These are phyloP conservation scores for Nudaria mundana DNA, from an alignment of 2,888 invertebrate genomes.

Conservation along the genomic window DNA sequence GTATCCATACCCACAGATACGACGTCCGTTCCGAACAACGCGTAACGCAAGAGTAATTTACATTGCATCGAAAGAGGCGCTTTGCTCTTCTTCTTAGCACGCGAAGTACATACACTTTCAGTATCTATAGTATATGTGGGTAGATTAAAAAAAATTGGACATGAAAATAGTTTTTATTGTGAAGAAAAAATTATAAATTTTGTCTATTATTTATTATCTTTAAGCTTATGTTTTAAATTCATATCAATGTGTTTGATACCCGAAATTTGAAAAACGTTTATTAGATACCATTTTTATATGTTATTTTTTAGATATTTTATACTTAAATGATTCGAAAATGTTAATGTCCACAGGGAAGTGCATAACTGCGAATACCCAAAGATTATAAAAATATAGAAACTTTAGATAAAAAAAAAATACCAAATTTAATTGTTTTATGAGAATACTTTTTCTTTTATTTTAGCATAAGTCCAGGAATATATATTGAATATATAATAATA, in stretches of 20 bases:
- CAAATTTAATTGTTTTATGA: slow-evolving; percentile 32
- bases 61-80: no score
- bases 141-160: no score
- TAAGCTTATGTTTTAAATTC: background rate
- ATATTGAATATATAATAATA: slow-evolving; percentile 24
- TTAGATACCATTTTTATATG: slow-evolving; percentile 1
- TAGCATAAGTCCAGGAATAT: slow-evolving; percentile 41
- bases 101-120: no score
- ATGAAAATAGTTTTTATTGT: no score
- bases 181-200: no score
- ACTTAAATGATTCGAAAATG: slow-evolving; percentile 34
- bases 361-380: slow-evolving; percentile 55
- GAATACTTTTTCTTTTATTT: slow-evolving; percentile 31
- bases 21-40: no score
- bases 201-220: slow-evolving; percentile 10
- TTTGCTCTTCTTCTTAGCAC: no score
- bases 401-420: slow-evolving; percentile 14
- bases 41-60: no score
- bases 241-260: slow-evolving; percentile 1
- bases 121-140: no score
- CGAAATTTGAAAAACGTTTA: slow-evolving; percentile 4
- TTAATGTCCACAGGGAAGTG: slow-evolving; percentile 67
- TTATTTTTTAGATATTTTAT: slow-evolving; percentile 10
- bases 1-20: no score
- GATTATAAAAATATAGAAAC: slow-evolving; percentile 29